Conservation (phyloP, 2,113 vertebrate species). For the Toxostoma redivivum region DNA sequence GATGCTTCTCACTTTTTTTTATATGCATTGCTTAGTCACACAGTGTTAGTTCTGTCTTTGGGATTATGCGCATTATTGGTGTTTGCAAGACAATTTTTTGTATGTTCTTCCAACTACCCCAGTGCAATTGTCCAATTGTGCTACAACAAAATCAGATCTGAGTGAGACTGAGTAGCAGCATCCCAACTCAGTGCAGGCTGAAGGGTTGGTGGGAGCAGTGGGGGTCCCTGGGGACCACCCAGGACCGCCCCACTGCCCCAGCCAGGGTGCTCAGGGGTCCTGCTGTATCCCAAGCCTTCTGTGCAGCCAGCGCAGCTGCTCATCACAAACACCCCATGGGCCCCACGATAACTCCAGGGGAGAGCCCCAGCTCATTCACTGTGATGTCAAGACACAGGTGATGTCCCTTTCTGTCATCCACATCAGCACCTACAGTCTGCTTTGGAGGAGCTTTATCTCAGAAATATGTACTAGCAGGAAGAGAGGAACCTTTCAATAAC, state of each 20-base stretch:
- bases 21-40: rapidly evolving
- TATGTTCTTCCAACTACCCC: background rate
- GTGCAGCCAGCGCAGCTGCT: background rate
- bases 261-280: background rate
- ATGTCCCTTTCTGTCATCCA: background rate
- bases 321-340: background rate
- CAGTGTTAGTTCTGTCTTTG: background rate
- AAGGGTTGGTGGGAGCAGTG: background rate
- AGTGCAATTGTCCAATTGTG: rapidly evolving
- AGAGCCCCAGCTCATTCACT: rapidly evolving
- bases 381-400: rapidly evolving
- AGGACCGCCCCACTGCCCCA: rapidly evolving
- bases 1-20: background rate
- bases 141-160: background rate
- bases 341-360: rapidly evolving
- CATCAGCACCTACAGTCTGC: background rate
- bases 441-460: background rate
- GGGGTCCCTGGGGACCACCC: too few species aligned
- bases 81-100: background rate
- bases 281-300: background rate
- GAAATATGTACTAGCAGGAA: background rate
- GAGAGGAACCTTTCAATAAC: background rate
- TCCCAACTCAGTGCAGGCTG: background rate
- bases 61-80: background rate
- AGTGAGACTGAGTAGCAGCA: background rate